Percentiles rank a stretch among this genome's conserved stretches.
These are phyloP conservation scores for Anolis sagrei DNA, from an alignment of 2,113 vertebrate species.

Conservation along the genomic window DNA sequence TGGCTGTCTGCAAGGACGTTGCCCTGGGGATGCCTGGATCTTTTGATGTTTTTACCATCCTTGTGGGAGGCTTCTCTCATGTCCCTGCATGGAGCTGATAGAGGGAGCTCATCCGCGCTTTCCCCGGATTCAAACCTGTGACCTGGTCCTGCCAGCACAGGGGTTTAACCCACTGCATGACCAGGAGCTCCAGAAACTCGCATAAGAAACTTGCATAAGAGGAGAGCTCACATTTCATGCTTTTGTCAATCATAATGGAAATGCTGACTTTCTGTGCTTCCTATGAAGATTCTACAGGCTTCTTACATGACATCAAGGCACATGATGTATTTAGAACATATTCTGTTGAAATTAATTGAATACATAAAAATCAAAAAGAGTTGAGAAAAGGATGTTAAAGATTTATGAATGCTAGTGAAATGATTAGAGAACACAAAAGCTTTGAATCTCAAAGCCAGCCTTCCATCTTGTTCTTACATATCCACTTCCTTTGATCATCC, in stretches of 20 bases:
- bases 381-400: constrained; percentile 68
- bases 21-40: too few species aligned
- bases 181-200: too few species aligned
- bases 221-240: not conserved
- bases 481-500: constrained; percentile 72
- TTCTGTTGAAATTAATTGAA: constrained; percentile 75
- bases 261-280: not conserved
- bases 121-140: too few species aligned
- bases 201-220: not conserved
- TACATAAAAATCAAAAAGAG: constrained; percentile 74
- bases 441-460: constrained; percentile 68
- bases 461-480: constrained; percentile 72
- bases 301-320: not conserved
- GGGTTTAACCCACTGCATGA: too few species aligned
- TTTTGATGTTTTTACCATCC: too few species aligned
- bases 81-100: too few species aligned
- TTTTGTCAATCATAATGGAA: not conserved
- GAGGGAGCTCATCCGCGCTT: too few species aligned
- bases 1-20: too few species aligned
- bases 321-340: constrained; percentile 53
- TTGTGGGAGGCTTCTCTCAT: too few species aligned
- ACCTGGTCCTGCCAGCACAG: too few species aligned
- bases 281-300: constrained; percentile 21
- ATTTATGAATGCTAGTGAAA: constrained; percentile 73
- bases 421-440: constrained; percentile 75